Percentiles rank a stretch among this genome's conserved stretches.
Evolutionary conservation across 2,113 vertebrate genomes (phyloP).

Genomic region (Podarcis cretensis): DNA sequence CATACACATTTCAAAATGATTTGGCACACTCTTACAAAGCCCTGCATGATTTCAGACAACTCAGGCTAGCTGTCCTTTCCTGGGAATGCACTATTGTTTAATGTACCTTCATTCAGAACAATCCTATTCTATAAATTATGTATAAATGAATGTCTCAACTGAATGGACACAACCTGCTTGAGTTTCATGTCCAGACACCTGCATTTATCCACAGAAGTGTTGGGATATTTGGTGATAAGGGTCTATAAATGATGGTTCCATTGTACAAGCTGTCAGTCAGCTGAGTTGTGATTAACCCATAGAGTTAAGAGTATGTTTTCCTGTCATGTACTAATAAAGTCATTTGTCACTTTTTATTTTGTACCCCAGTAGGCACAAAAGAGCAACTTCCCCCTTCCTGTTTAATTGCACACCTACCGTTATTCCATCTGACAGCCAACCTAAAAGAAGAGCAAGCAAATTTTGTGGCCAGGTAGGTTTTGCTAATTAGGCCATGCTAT

Average conservation of each 20-base stretch:
- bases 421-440: not conserved
- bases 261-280: not conserved
- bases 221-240: not conserved
- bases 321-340: not conserved
- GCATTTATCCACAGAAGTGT: not conserved
- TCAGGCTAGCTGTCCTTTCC: not conserved
- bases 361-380: not conserved
- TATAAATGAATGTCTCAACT: not conserved
- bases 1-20: not conserved
- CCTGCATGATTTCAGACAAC: not conserved
- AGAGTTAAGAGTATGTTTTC: slow-evolving; percentile 1
- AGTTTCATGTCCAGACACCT: not conserved
- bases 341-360: slow-evolving; percentile 1
- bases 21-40: not conserved
- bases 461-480: not conserved
- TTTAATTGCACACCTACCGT: not conserved
- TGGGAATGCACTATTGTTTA: not conserved
- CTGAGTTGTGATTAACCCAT: not conserved
- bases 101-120: not conserved
- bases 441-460: not conserved
- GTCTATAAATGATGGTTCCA: not conserved
- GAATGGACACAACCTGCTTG: not conserved
- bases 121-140: not conserved
- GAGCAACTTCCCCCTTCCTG: too few relatives aligned
- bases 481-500: not conserved